phyloP scores from a whole-genome alignment of 53 echinoderm and acorn worm genomes.

The Mesocentrotus franciscanus region DNA sequence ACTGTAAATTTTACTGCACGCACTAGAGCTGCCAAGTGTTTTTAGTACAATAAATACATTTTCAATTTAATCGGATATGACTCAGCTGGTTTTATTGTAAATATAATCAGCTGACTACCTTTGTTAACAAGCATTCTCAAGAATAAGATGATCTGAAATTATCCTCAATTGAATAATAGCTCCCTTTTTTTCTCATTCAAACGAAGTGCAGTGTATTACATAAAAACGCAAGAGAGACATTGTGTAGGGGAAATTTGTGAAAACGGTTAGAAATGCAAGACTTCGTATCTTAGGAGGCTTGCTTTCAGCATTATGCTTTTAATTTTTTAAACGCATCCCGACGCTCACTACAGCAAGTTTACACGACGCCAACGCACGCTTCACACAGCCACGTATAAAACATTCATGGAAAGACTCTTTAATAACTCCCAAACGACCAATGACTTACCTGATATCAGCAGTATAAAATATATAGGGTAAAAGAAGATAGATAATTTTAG shows the following conservation, averaged over 20 bases:
- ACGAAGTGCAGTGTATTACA: background rate
- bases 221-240: background rate
- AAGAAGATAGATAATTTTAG: background rate
- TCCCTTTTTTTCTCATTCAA: no score
- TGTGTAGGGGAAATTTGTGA: background rate
- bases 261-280: background rate
- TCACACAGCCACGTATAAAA: background rate
- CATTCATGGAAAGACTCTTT: background rate
- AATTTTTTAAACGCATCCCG: background rate
- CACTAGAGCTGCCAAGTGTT: no score
- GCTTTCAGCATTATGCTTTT: background rate
- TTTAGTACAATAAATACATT: no score
- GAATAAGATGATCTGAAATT: no score
- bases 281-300: background rate
- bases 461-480: background rate
- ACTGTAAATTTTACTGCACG: no score
- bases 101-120: background rate
- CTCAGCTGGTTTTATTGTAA: background rate
- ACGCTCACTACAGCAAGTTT: background rate
- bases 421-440: background rate
- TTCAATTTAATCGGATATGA: no score
- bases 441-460: background rate
- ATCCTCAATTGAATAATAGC: no score
- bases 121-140: background rate
- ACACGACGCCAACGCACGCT: slow-evolving; percentile 2